A percentile compares a stretch with the other conserved stretches of the same genome.
Conservation (phyloP, 1,140 invertebrate genomes). For the Drosophila littoralis region DNA sequence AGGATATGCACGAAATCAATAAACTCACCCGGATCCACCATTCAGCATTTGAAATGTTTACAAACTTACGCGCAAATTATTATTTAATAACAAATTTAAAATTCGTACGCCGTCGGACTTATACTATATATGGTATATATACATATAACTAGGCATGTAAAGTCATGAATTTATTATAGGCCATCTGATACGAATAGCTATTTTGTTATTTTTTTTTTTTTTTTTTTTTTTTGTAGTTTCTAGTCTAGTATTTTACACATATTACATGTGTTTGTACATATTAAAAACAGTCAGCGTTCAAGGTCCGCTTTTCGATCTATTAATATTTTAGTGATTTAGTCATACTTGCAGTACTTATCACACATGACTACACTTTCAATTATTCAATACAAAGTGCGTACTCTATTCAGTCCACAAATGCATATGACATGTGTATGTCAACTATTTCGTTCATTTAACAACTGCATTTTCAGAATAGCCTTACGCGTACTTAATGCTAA, state of each 20-base stretch:
- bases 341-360: conserved; percentile 18
- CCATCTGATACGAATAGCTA: not conserved
- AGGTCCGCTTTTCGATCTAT: conserved; percentile 29
- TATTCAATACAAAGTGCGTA: not conserved
- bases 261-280: not conserved
- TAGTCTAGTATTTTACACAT: conserved; percentile 3
- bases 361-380: conserved; percentile 19
- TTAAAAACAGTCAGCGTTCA: conserved; percentile 24
- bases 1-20: too few species aligned
- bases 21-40: too few species aligned
- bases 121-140: too few species aligned
- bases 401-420: not conserved
- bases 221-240: not conserved
- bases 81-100: too few species aligned
- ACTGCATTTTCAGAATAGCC: too few species aligned
- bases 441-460: too few species aligned
- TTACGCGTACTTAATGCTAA: too few species aligned
- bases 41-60: too few species aligned
- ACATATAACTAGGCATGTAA: not conserved
- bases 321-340: conserved; percentile 21
- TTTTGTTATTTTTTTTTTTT: not conserved
- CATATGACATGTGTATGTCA: not conserved
- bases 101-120: too few species aligned
- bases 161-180: not conserved
- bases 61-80: too few species aligned